A percentile compares a stretch with the other conserved stretches of the same genome.
Conservation (phyloP, 30 jellyfish, hydroid and myxozoan species). For the Turritopsis rubra region DNA sequence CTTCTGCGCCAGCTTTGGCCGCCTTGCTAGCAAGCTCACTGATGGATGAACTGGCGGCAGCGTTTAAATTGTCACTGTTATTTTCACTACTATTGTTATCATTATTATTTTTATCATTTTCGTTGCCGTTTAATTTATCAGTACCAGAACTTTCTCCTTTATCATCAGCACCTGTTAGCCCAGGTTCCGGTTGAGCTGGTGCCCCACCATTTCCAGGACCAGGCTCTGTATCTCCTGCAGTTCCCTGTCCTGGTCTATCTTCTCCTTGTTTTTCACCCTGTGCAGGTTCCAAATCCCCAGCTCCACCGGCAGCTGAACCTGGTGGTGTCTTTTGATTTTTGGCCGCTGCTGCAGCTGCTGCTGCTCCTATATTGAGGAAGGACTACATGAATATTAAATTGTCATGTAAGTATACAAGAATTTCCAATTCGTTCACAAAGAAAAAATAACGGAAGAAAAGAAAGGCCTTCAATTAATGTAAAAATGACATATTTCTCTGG, state of each 20-base stretch:
- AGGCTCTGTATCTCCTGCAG: slow-evolving; percentile 8
- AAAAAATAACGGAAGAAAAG: not conserved
- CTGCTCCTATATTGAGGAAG: not conserved
- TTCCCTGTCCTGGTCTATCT: not conserved
- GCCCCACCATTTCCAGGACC: slow-evolving; percentile 10
- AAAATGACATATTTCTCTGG: not conserved
- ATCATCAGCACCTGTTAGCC: not conserved
- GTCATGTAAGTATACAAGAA: not conserved
- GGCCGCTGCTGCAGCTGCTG: not conserved
- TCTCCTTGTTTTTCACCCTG: not conserved
- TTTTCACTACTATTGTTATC: not conserved
- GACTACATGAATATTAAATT: not conserved
- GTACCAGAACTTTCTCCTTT: slow-evolving; percentile 1
- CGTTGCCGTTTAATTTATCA: not conserved
- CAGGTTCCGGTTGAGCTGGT: slow-evolving; percentile 7
- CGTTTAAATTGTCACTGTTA: not conserved
- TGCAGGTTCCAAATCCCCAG: not conserved
- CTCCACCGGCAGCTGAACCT: not conserved
- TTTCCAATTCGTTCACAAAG: not conserved
- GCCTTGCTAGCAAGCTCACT: not conserved
- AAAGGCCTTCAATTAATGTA: not conserved
- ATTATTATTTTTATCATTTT: not conserved
- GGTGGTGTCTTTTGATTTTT: not conserved
- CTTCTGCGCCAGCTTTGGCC: slow-evolving; percentile 23
- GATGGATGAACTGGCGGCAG: not conserved